phyloP scores from a whole-genome alignment of 1,140 invertebrate genomes.

The Zaprionus gabonicus region DNA sequence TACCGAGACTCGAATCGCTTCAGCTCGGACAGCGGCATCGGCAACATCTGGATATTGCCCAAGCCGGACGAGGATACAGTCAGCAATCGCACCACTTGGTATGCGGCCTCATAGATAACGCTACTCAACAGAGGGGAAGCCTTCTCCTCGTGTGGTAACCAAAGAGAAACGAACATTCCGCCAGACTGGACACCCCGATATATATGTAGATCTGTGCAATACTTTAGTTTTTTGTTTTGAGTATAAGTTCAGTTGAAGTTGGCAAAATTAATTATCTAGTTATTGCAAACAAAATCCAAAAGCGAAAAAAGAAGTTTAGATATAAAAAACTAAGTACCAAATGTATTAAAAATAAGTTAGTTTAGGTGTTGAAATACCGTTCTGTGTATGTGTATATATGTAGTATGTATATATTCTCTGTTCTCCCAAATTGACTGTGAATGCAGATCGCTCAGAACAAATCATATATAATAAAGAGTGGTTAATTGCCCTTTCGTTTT shows the following conservation, averaged over 20 bases:
- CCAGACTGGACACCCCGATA: not conserved
- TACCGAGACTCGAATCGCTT: constrained; percentile 82
- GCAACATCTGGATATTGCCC: constrained; percentile 78
- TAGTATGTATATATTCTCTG: constrained; percentile 24
- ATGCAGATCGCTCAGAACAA: not conserved
- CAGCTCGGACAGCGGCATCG: constrained; percentile 80
- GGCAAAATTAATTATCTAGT: not conserved
- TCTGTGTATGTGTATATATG: constrained; percentile 9
- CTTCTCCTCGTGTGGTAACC: not conserved
- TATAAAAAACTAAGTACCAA: constrained; percentile 71
- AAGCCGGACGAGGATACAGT: constrained; percentile 67
- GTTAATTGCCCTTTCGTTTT: not conserved
- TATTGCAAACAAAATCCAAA: constrained; percentile 4
- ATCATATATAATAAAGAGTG: constrained; percentile 10
- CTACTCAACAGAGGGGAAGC: too few relatives aligned
- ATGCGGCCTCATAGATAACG: constrained; percentile 54
- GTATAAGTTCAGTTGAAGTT: not conserved
- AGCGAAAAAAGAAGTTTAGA: not conserved
- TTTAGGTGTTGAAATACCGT: constrained; percentile 32
- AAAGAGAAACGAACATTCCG: not conserved
- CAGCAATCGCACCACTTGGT: constrained; percentile 76
- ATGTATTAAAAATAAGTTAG: constrained; percentile 61
- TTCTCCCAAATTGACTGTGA: constrained; percentile 25
- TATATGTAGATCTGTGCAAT: constrained; percentile 14
- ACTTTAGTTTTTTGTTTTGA: not conserved